Conservation (phyloP, 1,140 invertebrate species). For the Ditylenchus dipsaci region DNA sequence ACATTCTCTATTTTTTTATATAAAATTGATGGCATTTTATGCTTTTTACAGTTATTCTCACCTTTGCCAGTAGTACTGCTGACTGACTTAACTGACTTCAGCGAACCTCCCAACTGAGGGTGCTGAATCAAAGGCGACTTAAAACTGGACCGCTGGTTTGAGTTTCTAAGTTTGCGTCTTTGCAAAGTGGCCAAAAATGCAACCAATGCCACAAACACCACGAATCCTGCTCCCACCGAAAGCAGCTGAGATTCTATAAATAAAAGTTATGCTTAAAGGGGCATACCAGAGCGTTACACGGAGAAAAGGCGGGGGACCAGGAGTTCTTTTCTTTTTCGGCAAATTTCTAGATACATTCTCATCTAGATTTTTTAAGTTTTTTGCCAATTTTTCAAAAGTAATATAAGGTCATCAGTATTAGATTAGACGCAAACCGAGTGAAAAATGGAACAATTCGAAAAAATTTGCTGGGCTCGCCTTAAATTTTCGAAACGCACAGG, state of each 20-base stretch:
- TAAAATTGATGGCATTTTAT: neutral
- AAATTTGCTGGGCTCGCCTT: too few species aligned
- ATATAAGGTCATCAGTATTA: too few species aligned
- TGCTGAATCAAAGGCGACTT: constrained; percentile 38
- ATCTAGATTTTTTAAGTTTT: too few species aligned
- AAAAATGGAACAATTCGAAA: too few species aligned
- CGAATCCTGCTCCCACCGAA: constrained; percentile 31
- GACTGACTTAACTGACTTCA: constrained; percentile 5
- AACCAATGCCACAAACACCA: constrained; percentile 30
- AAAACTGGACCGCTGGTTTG: constrained; percentile 13
- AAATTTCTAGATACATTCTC: too few species aligned
- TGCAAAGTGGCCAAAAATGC: constrained; percentile 37
- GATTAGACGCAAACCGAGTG: too few species aligned
- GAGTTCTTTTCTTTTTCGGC: too few species aligned
- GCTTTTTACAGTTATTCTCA: neutral
- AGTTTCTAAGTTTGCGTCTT: constrained; percentile 28
- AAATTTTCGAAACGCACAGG: too few species aligned
- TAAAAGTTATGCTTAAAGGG: neutral
- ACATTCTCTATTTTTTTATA: neutral
- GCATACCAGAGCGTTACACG: too few species aligned
- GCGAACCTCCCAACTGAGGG: neutral
- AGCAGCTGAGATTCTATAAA: constrained; percentile 38
- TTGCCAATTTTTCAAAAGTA: too few species aligned
- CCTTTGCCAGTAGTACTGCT: constrained; percentile 9
- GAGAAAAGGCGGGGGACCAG: too few species aligned